Evolutionary conservation across 2,888 invertebrate species (phyloP), one percentile per base, ranked within the genome.

Genomic region (Sericinus montela): DNA sequence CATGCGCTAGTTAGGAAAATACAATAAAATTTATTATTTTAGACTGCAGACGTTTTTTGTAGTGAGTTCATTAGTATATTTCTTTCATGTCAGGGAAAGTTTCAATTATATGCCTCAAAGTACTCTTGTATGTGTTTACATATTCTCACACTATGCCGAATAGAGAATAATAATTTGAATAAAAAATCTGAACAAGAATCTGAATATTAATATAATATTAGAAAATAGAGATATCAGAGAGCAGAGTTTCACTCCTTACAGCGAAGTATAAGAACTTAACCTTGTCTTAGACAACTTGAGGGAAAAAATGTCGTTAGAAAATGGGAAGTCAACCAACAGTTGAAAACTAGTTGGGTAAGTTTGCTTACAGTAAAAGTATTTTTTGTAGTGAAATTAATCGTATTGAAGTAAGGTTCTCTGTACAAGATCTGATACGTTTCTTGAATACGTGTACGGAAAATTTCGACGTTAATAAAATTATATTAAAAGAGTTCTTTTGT

Each of bases 271-370:
- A 76, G 72, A 73, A 69, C 19, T 2, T 19, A 65, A 64, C 63
- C 63, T 62, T 61, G 67, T 69, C 63, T 66, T 66, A 65, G 67
- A 63, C 69, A 64, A 65, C 65, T 62, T 54, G 61, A 67, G 69
- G 74, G 79, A 67, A 19, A 81, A 81, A 79, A 86, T 76, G 83
- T 82, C 65, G 86, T 87, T 86, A 84, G 87, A 87, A 88, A 87
- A 86, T 86, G 72, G 84, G 86, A 85, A 87, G 79, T 75, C 69
- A 67, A 72, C 68, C 69, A 67, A 72, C 68, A 66, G 69, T 67
- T 65, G 68, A 64, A 72, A 80, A 82, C 84, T 67, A 67, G 83
- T 77, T 68, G 58, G 63, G 62, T 72, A 55, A 67, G 68, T 72
- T 67, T 48, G 49, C 60, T 64, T 56, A 54, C 51, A 69, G 77